phyloP scores from a whole-genome alignment of 2,113 vertebrate genomes.

The Platichthys flesus region DNA sequence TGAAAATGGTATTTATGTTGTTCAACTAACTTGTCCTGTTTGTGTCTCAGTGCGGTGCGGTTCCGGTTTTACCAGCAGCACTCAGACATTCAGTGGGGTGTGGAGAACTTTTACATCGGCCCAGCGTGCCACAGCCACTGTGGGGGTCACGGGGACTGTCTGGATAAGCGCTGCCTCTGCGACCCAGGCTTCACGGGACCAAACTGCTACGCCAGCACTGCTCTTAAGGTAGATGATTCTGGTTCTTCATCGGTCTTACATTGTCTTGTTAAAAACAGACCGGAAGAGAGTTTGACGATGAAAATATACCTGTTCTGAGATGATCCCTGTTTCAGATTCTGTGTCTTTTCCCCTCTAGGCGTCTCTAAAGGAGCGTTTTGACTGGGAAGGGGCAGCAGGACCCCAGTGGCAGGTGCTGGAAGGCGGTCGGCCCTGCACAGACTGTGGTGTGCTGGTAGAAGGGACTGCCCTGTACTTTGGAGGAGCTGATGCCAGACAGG shows the following conservation, averaged over 20 bases:
- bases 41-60: constrained; percentile 86
- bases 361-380: constrained; percentile 97
- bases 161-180: constrained; percentile 94
- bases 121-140: constrained; percentile 93
- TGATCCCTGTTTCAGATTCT: neutral
- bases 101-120: constrained; percentile 98
- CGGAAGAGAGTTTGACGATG: neutral
- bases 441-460: constrained; percentile 95
- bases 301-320: neutral
- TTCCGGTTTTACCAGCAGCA: constrained; percentile 98
- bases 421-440: constrained; percentile 91
- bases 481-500: constrained; percentile 91
- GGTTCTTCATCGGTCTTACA: neutral
- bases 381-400: constrained; percentile 91
- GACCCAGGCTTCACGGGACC: constrained; percentile 93
- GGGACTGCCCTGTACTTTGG: constrained; percentile 94
- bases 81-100: constrained; percentile 94
- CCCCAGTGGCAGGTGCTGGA: constrained; percentile 94
- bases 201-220: constrained; percentile 91
- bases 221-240: constrained; percentile 85
- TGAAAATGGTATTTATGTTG: constrained; percentile 17
- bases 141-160: constrained; percentile 94
- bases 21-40: constrained; percentile 16
- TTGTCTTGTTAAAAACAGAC: neutral
- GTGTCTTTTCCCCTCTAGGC: constrained; percentile 78